Evolutionary conservation across 92 coral and sea anemone species (phyloP).

Genomic region (Phenganax subtilis): DNA sequence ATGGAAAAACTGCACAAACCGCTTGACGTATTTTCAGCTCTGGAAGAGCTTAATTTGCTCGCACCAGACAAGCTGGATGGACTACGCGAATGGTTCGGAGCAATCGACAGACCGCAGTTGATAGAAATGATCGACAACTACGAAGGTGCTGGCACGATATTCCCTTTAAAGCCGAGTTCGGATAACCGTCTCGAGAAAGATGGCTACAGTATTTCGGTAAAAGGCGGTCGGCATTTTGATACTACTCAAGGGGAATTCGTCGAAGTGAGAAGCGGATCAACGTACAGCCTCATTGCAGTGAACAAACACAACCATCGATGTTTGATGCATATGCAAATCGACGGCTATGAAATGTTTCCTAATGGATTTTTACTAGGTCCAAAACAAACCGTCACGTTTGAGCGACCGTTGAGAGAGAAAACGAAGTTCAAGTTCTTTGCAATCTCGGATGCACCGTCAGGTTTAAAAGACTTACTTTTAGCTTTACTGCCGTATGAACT

Average conservation of each 20-base stretch:
- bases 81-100: conserved; percentile 2
- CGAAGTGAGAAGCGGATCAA: conserved; percentile 20
- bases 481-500: no score
- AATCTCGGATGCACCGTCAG: conserved; percentile 16
- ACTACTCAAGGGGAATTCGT: conserved; percentile 27
- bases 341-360: conserved; percentile 28
- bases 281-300: not conserved
- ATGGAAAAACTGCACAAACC: not conserved
- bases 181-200: conserved; percentile 3
- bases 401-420: not conserved
- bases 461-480: no score
- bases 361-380: not conserved
- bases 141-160: not conserved
- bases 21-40: not conserved
- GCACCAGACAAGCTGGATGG: conserved; percentile 15
- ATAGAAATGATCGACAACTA: not conserved
- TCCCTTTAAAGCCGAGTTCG: conserved; percentile 14
- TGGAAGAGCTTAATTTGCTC: not conserved
- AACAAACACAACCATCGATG: conserved; percentile 14
- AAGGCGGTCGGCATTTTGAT: conserved; percentile 32
- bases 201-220: conserved; percentile 9
- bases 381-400: not conserved
- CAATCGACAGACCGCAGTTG: not conserved
- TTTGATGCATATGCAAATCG: not conserved
- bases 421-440: conserved; percentile 27